These are phyloP conservation scores for Tragelaphus imberbis DNA, from an alignment of 2,113 vertebrate genomes.

Conservation along the genomic window DNA sequence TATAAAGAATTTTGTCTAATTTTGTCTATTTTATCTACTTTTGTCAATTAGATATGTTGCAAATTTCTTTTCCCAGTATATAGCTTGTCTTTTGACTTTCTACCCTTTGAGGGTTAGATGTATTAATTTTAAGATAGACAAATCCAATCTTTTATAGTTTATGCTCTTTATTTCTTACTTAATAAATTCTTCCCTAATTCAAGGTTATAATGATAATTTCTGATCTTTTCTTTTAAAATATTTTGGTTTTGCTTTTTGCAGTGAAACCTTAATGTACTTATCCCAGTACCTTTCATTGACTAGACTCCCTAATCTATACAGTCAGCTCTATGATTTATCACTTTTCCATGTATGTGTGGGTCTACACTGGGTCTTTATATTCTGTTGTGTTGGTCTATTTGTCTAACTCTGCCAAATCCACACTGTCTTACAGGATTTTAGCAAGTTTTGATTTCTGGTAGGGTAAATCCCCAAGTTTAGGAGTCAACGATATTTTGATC, in stretches of 20 bases:
- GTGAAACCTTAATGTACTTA: not conserved
- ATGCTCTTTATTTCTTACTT: not conserved
- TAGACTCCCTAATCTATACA: not conserved
- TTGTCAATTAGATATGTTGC: not conserved
- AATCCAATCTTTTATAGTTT: not conserved
- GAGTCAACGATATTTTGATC: not conserved
- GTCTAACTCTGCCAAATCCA: not conserved
- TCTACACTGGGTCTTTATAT: not conserved
- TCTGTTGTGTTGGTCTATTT: not conserved
- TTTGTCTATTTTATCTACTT: not conserved
- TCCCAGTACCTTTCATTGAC: not conserved
- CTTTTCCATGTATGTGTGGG: not conserved
- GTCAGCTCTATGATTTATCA: not conserved
- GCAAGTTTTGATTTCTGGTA: not conserved
- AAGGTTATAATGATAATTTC: not conserved
- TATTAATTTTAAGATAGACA: not conserved
- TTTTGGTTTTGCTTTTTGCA: conserved; percentile 15
- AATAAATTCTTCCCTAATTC: not conserved
- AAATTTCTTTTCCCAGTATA: not conserved
- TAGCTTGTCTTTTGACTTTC: not conserved
- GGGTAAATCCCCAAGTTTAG: not conserved
- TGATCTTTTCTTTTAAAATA: conserved; percentile 6
- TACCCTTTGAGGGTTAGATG: not conserved
- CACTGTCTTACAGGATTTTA: conserved; percentile 17
- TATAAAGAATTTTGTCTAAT: not conserved